Percentiles rank a stretch among this genome's conserved stretches.
Conservation (phyloP, 2,797 vertebrate genomes). For the Florisuga fusca region DNA sequence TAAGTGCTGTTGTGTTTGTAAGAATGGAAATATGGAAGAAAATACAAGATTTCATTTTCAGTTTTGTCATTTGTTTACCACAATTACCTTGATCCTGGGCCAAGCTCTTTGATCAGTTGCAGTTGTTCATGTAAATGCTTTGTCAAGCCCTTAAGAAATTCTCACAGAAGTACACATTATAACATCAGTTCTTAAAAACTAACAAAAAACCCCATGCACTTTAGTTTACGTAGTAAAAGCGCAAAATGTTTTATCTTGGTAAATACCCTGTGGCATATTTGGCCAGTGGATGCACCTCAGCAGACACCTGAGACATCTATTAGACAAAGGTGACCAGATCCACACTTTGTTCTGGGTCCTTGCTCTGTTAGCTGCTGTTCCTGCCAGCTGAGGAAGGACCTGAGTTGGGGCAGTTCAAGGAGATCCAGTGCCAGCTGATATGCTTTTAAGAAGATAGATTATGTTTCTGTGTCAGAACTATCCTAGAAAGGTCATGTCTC, state of each 20-base stretch:
- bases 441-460: not conserved
- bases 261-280: not conserved
- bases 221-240: not conserved
- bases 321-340: not conserved
- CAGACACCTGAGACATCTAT: not conserved
- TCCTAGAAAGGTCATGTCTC: not conserved
- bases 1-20: not conserved
- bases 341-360: not conserved
- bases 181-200: not conserved
- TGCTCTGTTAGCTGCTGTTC: not conserved
- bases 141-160: not conserved
- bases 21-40: not conserved
- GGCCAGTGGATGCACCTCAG: not conserved
- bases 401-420: not conserved
- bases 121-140: not conserved
- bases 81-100: fast-evolving
- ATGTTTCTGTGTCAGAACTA: not conserved
- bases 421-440: not conserved
- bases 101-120: not conserved
- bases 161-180: not conserved
- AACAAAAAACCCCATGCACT: fast-evolving
- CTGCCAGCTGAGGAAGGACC: not conserved
- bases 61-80: not conserved
- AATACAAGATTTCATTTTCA: not conserved
- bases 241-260: not conserved